A percentile compares a stretch with the other conserved stretches of the same genome.
These are phyloP conservation scores for Fopius arisanus DNA, from an alignment of 1,140 invertebrate genomes.

Conservation along the genomic window DNA sequence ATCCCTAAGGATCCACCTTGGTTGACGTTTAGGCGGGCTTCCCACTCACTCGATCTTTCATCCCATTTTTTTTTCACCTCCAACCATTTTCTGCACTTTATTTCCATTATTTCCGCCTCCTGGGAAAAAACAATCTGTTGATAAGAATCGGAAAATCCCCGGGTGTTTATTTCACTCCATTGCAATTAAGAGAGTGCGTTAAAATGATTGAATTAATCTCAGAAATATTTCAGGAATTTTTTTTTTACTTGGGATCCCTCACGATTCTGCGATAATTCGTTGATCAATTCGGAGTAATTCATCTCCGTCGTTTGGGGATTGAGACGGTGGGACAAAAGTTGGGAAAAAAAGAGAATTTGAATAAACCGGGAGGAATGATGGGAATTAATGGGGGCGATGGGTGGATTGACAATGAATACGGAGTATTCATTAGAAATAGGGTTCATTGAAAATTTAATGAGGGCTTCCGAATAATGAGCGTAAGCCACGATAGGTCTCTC, in stretches of 20 bases:
- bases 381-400: background rate
- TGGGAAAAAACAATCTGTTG: background rate
- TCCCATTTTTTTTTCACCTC: constrained; percentile 6
- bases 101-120: background rate
- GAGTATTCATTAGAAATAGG: constrained; percentile 7
- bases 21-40: constrained; percentile 17
- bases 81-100: background rate
- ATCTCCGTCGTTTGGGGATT: background rate
- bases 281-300: no score
- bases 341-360: background rate
- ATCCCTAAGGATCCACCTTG: constrained; percentile 30
- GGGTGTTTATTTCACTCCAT: background rate
- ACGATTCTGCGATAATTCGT: no score
- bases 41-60: background rate
- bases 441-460: constrained; percentile 39
- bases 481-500: constrained; percentile 3
- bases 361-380: constrained; percentile 9
- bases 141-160: background rate
- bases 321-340: background rate
- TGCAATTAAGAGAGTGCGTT: background rate
- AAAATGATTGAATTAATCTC: background rate
- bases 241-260: no score
- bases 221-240: no score
- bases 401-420: background rate
- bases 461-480: constrained; percentile 32